Base-by-base conservation (phyloP, 2,113 vertebrate genomes). In the Atherinomorus stipes region DNA sequence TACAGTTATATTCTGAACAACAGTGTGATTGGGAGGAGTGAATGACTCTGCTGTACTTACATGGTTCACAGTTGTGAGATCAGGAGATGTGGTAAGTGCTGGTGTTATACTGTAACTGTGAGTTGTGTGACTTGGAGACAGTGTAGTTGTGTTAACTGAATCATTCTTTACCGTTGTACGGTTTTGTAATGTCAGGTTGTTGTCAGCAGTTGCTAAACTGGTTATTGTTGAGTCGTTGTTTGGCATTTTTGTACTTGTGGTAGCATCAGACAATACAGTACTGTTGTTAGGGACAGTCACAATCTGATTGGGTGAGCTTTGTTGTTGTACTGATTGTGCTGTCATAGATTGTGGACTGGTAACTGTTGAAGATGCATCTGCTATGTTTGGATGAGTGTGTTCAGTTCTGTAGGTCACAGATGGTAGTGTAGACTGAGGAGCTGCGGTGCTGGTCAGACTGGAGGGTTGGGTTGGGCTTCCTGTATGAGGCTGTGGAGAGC, bases 281-380 rank as follows among this genome's bases (percentile, higher is more conserved):
- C 59, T 34, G 65, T 45, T 65, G 45, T 45, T 25, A 18, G 65
- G 23, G 1, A 22, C 1, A 15, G 37, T 34, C 7, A 28, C 50
- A 56, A 67, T 47, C 6, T 7, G 28, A 2, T 31, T 40, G 31
- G 34, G 71, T 50, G 28, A n/a, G 10, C 38, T 49, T 21, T 26
- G 61, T 42, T 49, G 34, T 9, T 13, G 13, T 12, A 16, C 21
- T 12, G 47, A 51, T 65, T 53, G 57, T 31, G 62, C 2, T 56
- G 62, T 34, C 21, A 34, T 56, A 2, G 45, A 51, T 13, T 71
- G 72, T 71, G 75, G 34, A 4, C 31, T 75, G 15, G 25, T 40
- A 19, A 22, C 18, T 18, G 18, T 40, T 37, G 45, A 19, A 34
- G 47, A 7, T 40, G 50, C 2, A 52, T 38, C 37, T 1, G 59